Evolutionary conservation across 2,113 vertebrate species (phyloP), one percentile per base, ranked within the genome.

Genomic region (Otolemur garnettii): DNA sequence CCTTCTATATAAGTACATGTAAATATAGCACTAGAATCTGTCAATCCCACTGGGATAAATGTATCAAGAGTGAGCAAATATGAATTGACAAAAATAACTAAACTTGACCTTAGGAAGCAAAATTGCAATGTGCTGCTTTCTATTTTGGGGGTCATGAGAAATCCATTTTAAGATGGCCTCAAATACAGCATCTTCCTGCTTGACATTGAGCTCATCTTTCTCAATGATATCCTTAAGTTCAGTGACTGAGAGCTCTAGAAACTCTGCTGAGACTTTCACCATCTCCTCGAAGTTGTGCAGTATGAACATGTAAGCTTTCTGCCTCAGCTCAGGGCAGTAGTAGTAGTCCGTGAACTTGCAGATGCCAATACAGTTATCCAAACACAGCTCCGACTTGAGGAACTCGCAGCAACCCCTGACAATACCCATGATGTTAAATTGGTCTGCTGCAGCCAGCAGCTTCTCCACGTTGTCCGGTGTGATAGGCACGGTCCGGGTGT

Each of bases 91-190:
- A 96, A 94, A 94, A 87, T 60, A 96, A 90, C 38, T 53, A 92
- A 94, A 97, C 96, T 59, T 95, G 57, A 99, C 99, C 98, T 99
- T 99, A 75, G 98, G 94, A 81, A 99, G 98, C 95, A 99, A 96
- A 90, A 92, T 87, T 12, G 98, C 96, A 42, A 98, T 98, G 97
- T 98, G 92, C 83, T 97, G 98, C 93, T 97, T 98, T 87, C 99
- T 98, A 30, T 95, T 96, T 80, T 87, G 95, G 12, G 98, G 98
- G 28, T 98, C 96, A 0, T 99, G 98, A 55, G 87, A 66, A 9
- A 99, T 98, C 99, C 99, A 99, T 35, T 97, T 98, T 84, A 99
- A 69, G 82, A 99, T 97, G n/a, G 98, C 98, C 86, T 99, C 98
- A 7, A 99, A 99, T 28, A 99, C 98, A 0, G 96, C 93, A 1